Base-by-base conservation (phyloP, 2,113 vertebrate genomes). In the Eptesicus fuscus region DNA sequence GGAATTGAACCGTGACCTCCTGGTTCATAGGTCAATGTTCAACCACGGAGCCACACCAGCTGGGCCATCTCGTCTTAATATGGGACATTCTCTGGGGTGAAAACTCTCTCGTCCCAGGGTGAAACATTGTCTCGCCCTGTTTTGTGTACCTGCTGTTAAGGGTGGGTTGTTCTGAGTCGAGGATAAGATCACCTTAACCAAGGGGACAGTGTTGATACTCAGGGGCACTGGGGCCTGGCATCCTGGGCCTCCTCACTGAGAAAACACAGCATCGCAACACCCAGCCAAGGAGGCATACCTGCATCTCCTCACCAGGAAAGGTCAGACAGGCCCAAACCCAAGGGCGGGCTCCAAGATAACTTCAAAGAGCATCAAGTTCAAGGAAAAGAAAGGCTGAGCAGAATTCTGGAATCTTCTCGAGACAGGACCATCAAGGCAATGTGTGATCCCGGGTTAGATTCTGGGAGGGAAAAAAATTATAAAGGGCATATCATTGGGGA, bases 371-470 rank as follows among this genome's bases (percentile, higher is more conserved):
- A 76, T 20, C 6, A 23, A 35, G 47, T 51, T 93, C 35, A 25
- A 28, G 69, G 23, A 70, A 32, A 56, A 79, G 73, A 53, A 44
- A n/a, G 35, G 11, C 18, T 10, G 49, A 88, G 37, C 40, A 23
- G 37, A 49, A 20, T 63, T 79, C 56, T 9, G 0, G 32, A 3
- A 35, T 30, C 71, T 89, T 42, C 37, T 20, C 47, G 35, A 67
- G 32, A 37, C 0, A 0, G 0, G 4, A n/a, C 17, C 9, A 37
- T 14, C 69, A 4, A 32, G 28, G 40, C 30, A 4, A 7, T 6
- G 5, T 32, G 47, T 9, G 20, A 40, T 32, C 13, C 6, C 70
- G 37, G 32, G 44, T 80, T 59, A 42, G 25, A 90, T 69, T 37
- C 35, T 51, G 73, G 76, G 14, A 20, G 9, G n/a, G 23, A 22